Evolutionary conservation across 2,797 vertebrate genomes (phyloP).

Genomic region (Eulemur albifrons): DNA sequence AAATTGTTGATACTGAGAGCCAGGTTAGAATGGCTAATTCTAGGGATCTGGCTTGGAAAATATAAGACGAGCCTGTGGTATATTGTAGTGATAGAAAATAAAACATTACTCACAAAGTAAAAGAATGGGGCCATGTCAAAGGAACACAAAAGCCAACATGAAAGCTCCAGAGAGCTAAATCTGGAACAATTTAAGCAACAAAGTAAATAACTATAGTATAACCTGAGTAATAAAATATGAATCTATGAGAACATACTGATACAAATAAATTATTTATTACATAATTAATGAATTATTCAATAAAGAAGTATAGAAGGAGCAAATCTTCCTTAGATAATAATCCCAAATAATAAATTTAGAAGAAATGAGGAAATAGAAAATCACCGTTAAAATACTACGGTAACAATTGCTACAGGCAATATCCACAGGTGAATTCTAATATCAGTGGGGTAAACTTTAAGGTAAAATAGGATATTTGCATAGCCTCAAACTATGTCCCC

Average conservation of each 20-base stretch:
- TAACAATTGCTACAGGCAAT: not conserved
- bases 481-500: not conserved
- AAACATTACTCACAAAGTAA: not conserved
- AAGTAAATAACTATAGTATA: not conserved
- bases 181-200: not conserved
- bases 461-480: not conserved
- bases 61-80: not conserved
- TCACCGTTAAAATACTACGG: not conserved
- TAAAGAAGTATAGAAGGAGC: not conserved
- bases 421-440: not conserved
- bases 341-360: not conserved
- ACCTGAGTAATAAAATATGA: not conserved
- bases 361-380: not conserved
- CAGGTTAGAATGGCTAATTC: not conserved
- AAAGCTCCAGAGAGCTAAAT: not conserved
- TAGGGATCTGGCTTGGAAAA: not conserved
- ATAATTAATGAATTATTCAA: not conserved
- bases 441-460: not conserved
- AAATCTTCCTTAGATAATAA: not conserved
- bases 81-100: not conserved
- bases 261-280: not conserved
- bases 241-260: not conserved
- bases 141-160: not conserved
- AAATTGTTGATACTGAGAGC: not conserved
- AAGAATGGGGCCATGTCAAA: not conserved